phyloP scores from a whole-genome alignment of 1,140 invertebrate genomes.

The Brachionus plicatilis region DNA sequence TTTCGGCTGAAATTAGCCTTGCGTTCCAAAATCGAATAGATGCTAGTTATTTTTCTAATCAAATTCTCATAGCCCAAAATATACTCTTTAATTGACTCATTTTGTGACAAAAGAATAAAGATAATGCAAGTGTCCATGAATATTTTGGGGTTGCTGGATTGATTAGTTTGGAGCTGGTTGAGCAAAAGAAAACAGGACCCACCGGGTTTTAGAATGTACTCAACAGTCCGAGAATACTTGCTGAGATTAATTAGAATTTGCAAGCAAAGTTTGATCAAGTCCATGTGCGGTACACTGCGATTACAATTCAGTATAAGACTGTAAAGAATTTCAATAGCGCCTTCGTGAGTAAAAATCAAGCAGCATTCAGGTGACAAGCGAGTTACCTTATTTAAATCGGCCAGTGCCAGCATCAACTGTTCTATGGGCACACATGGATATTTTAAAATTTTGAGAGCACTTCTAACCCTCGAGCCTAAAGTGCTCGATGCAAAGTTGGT shows the following conservation, averaged over 20 bases:
- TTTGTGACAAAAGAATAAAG: conserved; percentile 30
- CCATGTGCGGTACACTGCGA: conserved; percentile 37
- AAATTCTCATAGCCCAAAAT: neutral
- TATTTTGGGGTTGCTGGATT: conserved; percentile 7
- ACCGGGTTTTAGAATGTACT: neutral
- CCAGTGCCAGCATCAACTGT: neutral
- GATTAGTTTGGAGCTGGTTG: neutral
- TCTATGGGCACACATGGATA: neutral
- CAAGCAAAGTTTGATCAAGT: conserved; percentile 7
- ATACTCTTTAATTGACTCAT: neutral
- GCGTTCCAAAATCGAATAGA: conserved; percentile 10
- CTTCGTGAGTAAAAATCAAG: conserved; percentile 17
- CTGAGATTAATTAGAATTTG: conserved; percentile 24
- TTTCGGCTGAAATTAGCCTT: neutral
- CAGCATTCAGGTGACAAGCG: conserved; percentile 29
- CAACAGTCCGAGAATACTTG: conserved; percentile 2
- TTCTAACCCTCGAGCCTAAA: conserved; percentile 7
- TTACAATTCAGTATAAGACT: conserved; percentile 22
- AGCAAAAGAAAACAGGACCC: neutral
- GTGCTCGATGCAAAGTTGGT: neutral
- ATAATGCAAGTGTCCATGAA: conserved; percentile 24
- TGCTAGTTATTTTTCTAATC: neutral
- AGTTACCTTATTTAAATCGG: conserved; percentile 36
- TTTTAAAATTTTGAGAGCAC: neutral
- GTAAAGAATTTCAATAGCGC: conserved; percentile 17